phyloP scores from a whole-genome alignment of 2,888 invertebrate species.

The Melanchra persicariae region DNA sequence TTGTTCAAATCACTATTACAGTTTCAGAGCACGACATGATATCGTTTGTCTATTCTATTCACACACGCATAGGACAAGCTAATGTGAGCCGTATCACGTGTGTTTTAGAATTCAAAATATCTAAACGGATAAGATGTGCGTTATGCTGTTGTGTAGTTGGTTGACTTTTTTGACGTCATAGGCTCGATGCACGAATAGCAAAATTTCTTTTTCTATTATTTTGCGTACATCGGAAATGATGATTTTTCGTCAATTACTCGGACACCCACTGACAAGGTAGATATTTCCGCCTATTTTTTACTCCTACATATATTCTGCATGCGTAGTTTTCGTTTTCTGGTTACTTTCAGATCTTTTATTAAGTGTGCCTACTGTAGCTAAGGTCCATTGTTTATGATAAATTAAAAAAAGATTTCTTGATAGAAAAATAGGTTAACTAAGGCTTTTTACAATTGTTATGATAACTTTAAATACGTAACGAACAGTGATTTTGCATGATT shows the following conservation, averaged over 20 bases:
- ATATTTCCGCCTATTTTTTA: neutral
- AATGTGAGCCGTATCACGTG: neutral
- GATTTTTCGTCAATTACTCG: conserved; percentile 29
- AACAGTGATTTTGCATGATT: no score
- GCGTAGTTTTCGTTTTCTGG: neutral
- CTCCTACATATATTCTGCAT: no score
- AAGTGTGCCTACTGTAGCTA: neutral
- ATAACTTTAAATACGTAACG: no score
- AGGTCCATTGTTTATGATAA: neutral
- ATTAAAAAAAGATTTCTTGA: no score
- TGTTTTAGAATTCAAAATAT: neutral
- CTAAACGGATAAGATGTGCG: neutral
- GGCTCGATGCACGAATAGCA: conserved; percentile 46
- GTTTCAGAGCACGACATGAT: conserved; percentile 30
- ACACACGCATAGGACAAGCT: neutral
- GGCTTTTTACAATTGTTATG: no score
- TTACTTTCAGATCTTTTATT: neutral
- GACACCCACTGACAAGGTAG: conserved; percentile 2
- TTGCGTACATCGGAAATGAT: conserved; percentile 16
- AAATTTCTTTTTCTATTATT: conserved; percentile 50
- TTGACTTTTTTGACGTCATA: conserved; percentile 36
- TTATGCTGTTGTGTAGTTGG: neutral
- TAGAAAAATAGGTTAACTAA: no score
- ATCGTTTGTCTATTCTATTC: conserved; percentile 38
- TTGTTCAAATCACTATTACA: conserved; percentile 40